Evolutionary conservation across 2,113 vertebrate species (phyloP).

Genomic region (Xiphophorus couchianus): DNA sequence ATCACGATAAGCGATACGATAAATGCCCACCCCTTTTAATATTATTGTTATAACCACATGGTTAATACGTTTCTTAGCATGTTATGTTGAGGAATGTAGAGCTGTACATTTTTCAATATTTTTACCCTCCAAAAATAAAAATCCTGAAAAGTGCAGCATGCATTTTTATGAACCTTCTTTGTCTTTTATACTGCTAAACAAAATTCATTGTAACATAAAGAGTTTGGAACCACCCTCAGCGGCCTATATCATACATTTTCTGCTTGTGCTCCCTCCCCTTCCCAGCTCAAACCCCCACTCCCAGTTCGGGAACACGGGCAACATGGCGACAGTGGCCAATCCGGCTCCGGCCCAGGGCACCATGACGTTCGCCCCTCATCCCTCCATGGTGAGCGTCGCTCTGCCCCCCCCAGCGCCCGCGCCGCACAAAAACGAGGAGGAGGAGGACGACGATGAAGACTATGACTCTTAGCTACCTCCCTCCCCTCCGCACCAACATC

Average conservation of each 20-base stretch:
- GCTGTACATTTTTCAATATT: too few species aligned
- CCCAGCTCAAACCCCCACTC: slow-evolving; percentile 61
- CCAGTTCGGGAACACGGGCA: slow-evolving; percentile 69
- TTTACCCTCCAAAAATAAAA: too few species aligned
- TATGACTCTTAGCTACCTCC: slow-evolving; percentile 87
- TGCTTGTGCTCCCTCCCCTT: not conserved
- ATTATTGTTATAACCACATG: too few species aligned
- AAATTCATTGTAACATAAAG: too few species aligned
- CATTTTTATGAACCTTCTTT: too few species aligned
- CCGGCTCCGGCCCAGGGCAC: slow-evolving; percentile 66
- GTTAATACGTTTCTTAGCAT: too few species aligned
- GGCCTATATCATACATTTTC: not conserved
- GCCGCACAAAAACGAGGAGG: slow-evolving; percentile 64
- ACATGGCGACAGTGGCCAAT: slow-evolving; percentile 53
- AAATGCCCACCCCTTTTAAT: too few species aligned
- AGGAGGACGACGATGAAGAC: slow-evolving; percentile 84
- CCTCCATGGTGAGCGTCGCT: slow-evolving; percentile 67
- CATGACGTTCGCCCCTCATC: slow-evolving; percentile 71
- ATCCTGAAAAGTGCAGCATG: too few species aligned
- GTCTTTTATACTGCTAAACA: too few species aligned
- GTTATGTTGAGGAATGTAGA: too few species aligned
- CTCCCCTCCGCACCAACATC: not conserved
- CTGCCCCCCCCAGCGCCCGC: slow-evolving; percentile 59
- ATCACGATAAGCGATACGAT: too few species aligned
- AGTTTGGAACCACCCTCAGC: too few species aligned